Evolutionary conservation across 2,888 invertebrate species (phyloP).

Genomic region (Corbicula japonica): DNA sequence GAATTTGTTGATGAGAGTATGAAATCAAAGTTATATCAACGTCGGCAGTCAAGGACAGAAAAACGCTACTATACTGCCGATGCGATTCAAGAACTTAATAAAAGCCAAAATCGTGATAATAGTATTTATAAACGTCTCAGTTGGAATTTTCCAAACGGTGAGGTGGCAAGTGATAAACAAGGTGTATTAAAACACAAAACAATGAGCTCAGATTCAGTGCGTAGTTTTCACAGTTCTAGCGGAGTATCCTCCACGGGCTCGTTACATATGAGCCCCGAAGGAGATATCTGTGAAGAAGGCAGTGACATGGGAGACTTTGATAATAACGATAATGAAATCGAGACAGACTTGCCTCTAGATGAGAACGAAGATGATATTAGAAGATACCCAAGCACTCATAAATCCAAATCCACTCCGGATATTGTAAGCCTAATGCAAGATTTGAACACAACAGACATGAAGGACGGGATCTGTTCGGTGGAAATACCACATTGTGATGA

Average conservation of each 20-base stretch:
- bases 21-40: slow-evolving; percentile 82
- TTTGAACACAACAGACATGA: slow-evolving; percentile 73
- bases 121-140: slow-evolving; percentile 90
- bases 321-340: slow-evolving; percentile 45
- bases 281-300: slow-evolving; percentile 80
- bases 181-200: slow-evolving; percentile 80
- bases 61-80: slow-evolving; percentile 90
- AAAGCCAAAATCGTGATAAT: slow-evolving; percentile 83
- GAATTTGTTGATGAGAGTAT: slow-evolving; percentile 77
- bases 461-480: slow-evolving; percentile 83
- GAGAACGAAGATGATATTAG: slow-evolving; percentile 63
- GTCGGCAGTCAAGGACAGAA: slow-evolving; percentile 80
- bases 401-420: slow-evolving; percentile 79
- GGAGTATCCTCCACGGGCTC: slow-evolving; percentile 87
- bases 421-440: slow-evolving; percentile 76
- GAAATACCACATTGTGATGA: slow-evolving; percentile 77
- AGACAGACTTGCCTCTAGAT: slow-evolving; percentile 33
- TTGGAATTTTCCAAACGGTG: slow-evolving; percentile 88
- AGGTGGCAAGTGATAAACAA: slow-evolving; percentile 74
- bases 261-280: slow-evolving; percentile 84
- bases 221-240: slow-evolving; percentile 87
- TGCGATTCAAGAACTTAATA: slow-evolving; percentile 89
- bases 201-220: slow-evolving; percentile 86
- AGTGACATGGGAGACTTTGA: slow-evolving; percentile 61
- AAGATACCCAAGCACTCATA: slow-evolving; percentile 39